Base-by-base conservation (phyloP, 2,113 vertebrate genomes). In the Glaucomys volans region DNA sequence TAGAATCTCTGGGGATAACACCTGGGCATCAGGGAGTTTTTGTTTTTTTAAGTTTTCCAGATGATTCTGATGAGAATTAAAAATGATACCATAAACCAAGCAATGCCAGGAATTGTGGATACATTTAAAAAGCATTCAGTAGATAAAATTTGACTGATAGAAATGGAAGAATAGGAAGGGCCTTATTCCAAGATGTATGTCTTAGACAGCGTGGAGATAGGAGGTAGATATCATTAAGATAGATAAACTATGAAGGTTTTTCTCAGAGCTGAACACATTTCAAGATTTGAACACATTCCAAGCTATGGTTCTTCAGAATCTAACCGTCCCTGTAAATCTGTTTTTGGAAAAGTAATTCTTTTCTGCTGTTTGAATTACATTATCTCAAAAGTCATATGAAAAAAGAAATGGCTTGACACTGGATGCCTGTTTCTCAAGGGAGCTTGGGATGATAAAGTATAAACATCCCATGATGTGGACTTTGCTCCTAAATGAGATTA, bases 271-370 rank as follows among this genome's bases (percentile, higher is more conserved):
- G 16, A 62, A 81, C 5, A 35, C 8, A 52, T 57, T 72, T 91
- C 44, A 79, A 90, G 52, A 5, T 67, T 66, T 77, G 22, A 80
- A 57, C 26, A 66, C 0, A 40, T 0, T 32, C 7, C 30, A 57
- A 24, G 1, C 2, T 8, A 18, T 4, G 67, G 2, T 75, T 75
- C 13, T 71, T 79, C 59, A 59, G 74, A 90, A 40, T 84, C 42
- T 77, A 32, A 44, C 24, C 17, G 74, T 5, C 20, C 24, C 64
- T 47, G 32, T 11, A 87, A 35, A 57, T 57, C 20, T 50, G 11
- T 80, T 90, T 90, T 77, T 69, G 83, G 66, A 69, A 96, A 71
- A 91, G 62, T n/a, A 90, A 79, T 52, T 67, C 1, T 24, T 85
- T 66, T 30, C 32, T 84, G 1, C 6, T 83, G 18, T 64, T 62